Conservation (phyloP, 2,888 invertebrate species). For the Spisula subtruncata region DNA sequence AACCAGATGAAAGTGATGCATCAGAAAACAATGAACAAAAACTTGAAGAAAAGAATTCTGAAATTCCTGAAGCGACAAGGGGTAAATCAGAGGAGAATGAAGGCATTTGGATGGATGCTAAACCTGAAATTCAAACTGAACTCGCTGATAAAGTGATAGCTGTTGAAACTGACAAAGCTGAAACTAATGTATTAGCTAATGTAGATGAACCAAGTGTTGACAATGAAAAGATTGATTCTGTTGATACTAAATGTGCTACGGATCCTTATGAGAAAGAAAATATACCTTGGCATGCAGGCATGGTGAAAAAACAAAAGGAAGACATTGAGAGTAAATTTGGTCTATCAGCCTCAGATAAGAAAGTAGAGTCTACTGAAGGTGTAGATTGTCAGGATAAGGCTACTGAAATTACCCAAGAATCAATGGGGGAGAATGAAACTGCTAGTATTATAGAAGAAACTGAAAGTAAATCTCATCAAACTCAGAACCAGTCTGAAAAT, state of each 20-base stretch:
- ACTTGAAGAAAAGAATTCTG: slow-evolving; percentile 1
- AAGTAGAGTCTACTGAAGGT: slow-evolving; percentile 39
- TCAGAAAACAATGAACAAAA: slow-evolving; percentile 33
- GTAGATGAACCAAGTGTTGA: slow-evolving; percentile 19
- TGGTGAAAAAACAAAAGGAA: slow-evolving; percentile 90
- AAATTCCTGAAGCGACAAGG: slow-evolving; percentile 23
- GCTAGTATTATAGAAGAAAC: slow-evolving; percentile 30
- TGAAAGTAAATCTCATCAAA: neutral
- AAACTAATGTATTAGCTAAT: slow-evolving; percentile 21
- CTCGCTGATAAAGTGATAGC: slow-evolving; percentile 22
- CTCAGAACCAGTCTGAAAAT: slow-evolving; percentile 2
- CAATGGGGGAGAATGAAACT: slow-evolving; percentile 58
- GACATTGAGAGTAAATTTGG: slow-evolving; percentile 90
- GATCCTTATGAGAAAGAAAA: slow-evolving; percentile 89
- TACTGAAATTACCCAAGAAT: neutral
- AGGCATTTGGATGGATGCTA: slow-evolving; percentile 48
- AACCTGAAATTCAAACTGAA: neutral
- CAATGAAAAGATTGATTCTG: slow-evolving; percentile 21
- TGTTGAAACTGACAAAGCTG: slow-evolving; percentile 32
- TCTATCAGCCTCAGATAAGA: neutral
- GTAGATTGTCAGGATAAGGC: neutral
- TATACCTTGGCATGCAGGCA: slow-evolving; percentile 91
- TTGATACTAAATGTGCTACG: slow-evolving; percentile 16
- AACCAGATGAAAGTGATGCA: slow-evolving; percentile 48
- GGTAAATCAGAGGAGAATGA: neutral